A percentile compares a stretch with the other conserved stretches of the same genome.
phyloP scores from a whole-genome alignment of 1,140 invertebrate genomes.

The Coelopa frigida region DNA sequence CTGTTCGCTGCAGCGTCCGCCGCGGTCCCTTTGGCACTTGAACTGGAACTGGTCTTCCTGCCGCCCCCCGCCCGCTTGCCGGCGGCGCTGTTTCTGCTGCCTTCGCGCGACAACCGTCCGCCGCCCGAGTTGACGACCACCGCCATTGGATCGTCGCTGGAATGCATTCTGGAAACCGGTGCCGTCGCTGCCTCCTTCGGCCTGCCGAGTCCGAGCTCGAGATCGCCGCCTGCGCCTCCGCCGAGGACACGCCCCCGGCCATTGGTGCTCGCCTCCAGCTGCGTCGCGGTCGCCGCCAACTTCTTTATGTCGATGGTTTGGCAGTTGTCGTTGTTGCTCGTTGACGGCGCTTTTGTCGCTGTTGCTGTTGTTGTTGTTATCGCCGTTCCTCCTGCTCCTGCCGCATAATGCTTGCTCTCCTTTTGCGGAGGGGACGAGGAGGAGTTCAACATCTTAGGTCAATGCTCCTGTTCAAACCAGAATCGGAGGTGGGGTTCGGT shows the following conservation, averaged over 20 bases:
- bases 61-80: neutral
- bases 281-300: constrained; percentile 8
- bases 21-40: no score
- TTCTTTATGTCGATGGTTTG: constrained; percentile 12
- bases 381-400: constrained; percentile 5
- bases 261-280: constrained; percentile 6
- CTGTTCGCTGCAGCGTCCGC: constrained; percentile 4
- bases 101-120: neutral
- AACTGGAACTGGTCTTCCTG: no score
- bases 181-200: constrained; percentile 14
- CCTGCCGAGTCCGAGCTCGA: constrained; percentile 19
- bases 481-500: no score
- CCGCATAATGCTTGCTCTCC: no score
- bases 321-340: constrained; percentile 10
- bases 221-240: constrained; percentile 11
- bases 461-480: neutral
- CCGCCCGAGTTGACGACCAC: constrained; percentile 1
- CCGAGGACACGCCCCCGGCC: constrained; percentile 8
- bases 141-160: constrained; percentile 7
- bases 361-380: neutral
- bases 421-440: no score
- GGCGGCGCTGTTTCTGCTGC: constrained; percentile 2
- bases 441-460: constrained; percentile 11
- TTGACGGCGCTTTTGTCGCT: constrained; percentile 17
- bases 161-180: constrained; percentile 13